Conservation (phyloP, 2,888 invertebrate species). For the Neoitamus cyanurus region DNA sequence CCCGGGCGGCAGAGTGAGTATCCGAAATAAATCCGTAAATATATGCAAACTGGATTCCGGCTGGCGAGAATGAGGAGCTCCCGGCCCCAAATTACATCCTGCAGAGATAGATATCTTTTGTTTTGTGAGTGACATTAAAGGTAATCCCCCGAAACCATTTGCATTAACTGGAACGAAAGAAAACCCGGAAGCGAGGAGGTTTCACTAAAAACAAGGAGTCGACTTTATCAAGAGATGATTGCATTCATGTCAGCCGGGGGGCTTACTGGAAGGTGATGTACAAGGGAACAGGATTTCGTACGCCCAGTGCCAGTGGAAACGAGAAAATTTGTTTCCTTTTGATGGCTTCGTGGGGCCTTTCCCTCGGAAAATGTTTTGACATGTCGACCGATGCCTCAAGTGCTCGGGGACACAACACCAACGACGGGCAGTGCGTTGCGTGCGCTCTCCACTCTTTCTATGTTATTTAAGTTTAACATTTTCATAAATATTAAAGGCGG, state of each 20-base stretch:
- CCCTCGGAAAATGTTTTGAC: conserved; percentile 19
- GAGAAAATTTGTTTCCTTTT: conserved; percentile 12
- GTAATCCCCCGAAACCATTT: conserved; percentile 50
- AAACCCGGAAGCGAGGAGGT: conserved; percentile 19
- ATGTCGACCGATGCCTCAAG: conserved; percentile 10
- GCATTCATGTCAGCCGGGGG: conserved; percentile 42
- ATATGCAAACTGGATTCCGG: conserved; percentile 22
- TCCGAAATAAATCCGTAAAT: conserved; percentile 20
- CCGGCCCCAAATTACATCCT: conserved; percentile 42
- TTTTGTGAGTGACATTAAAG: conserved; percentile 48
- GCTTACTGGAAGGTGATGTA: conserved; percentile 44
- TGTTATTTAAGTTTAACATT: background rate
- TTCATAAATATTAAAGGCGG: background rate
- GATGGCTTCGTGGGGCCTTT: background rate
- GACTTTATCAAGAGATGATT: conserved; percentile 48
- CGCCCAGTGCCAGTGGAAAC: conserved; percentile 3
- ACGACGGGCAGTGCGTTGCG: background rate
- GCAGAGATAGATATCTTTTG: conserved; percentile 49
- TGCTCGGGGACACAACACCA: background rate
- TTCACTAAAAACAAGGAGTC: conserved; percentile 44
- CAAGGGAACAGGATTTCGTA: background rate
- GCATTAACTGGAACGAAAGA: conserved; percentile 48
- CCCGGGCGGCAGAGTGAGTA: background rate
- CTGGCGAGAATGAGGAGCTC: conserved; percentile 21
- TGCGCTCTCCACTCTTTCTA: background rate